Conservation (phyloP, 2,113 vertebrate species). For the Sminthopsis crassicaudata region DNA sequence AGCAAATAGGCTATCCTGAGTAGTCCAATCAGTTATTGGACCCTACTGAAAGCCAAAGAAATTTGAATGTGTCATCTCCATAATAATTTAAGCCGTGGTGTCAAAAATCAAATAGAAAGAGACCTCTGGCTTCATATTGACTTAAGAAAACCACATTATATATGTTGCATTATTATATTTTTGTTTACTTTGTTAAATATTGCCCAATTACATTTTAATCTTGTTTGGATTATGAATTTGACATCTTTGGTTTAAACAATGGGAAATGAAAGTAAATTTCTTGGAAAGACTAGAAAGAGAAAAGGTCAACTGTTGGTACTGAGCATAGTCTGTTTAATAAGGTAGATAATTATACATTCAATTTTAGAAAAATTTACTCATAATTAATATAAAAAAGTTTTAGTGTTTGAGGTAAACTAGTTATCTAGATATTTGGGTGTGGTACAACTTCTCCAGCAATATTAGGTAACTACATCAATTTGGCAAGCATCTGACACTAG, state of each 20-base stretch:
- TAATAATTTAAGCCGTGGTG: background rate
- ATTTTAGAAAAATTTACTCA: background rate
- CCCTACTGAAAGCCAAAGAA: background rate
- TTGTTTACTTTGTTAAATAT: background rate
- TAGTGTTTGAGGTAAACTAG: background rate
- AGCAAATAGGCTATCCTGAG: background rate
- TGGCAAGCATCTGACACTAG: slow-evolving; percentile 28
- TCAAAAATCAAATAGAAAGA: background rate
- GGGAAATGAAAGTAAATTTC: background rate
- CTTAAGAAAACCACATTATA: background rate
- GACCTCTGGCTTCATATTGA: background rate
- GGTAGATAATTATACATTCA: background rate
- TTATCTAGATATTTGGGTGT: background rate
- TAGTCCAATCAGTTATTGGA: background rate
- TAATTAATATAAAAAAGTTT: background rate
- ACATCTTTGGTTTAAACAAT: background rate
- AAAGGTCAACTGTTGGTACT: background rate
- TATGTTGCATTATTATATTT: background rate
- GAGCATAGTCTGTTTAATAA: background rate
- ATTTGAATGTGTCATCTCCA: background rate
- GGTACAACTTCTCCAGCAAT: background rate
- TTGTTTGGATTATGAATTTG: background rate
- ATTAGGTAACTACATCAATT: slow-evolving; percentile 16
- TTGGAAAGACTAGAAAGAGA: background rate
- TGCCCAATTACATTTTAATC: background rate